Conservation (phyloP, 2,888 invertebrate genomes). For the Tenthredo distinguenda region DNA sequence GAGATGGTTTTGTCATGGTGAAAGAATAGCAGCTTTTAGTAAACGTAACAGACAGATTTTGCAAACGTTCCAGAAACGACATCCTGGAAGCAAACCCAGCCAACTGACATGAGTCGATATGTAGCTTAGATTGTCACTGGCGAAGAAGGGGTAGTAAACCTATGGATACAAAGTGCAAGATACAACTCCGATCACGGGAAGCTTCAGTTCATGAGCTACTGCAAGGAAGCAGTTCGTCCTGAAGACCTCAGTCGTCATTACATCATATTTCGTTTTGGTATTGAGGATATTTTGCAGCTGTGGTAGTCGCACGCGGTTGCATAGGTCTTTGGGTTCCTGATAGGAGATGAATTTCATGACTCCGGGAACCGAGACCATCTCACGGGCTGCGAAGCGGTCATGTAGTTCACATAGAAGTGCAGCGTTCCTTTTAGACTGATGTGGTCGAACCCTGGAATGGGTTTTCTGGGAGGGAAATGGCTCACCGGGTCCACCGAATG, state of each 20-base stretch:
- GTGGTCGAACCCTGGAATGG: background rate
- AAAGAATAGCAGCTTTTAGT: background rate
- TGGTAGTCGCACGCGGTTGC: conserved; percentile 20
- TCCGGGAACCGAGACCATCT: background rate
- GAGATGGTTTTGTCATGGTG: background rate
- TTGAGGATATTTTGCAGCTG: conserved; percentile 16
- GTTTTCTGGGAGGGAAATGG: background rate
- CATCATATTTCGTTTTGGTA: background rate
- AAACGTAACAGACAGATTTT: background rate
- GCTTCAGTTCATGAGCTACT: background rate
- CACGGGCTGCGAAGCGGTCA: background rate
- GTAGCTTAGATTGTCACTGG: conserved; percentile 6
- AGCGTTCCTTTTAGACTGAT: conserved; percentile 16
- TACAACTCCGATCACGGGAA: background rate
- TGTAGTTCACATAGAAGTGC: conserved; percentile 22
- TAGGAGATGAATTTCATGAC: background rate
- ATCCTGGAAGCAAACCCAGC: background rate
- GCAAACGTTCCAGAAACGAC: background rate
- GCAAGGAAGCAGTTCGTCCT: conserved; percentile 7
- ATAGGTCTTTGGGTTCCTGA: background rate
- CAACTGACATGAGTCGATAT: background rate
- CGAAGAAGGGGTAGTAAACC: background rate
- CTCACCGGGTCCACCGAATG: conserved; percentile 15
- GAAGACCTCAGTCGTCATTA: conserved; percentile 1
- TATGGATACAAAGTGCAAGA: background rate